These are phyloP conservation scores for Augiades crinisus DNA, from an alignment of 2,888 invertebrate genomes.

Conservation along the genomic window DNA sequence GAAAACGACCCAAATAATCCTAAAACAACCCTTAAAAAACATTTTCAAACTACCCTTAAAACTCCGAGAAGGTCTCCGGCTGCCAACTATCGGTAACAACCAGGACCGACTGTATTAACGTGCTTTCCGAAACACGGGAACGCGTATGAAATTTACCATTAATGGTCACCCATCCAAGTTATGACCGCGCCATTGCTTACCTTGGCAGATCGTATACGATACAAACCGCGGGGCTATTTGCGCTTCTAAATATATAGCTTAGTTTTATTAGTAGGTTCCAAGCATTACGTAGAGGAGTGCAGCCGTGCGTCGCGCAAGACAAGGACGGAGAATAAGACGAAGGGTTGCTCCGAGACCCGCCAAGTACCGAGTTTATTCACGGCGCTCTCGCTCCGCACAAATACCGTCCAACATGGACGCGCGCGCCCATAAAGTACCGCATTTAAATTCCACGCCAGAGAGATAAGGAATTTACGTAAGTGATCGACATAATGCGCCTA, in stretches of 20 bases:
- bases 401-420: slow-evolving; percentile 65
- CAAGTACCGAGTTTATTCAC: slow-evolving; percentile 55
- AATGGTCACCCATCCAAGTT: no score
- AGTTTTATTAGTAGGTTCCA: slow-evolving; percentile 36
- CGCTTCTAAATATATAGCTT: neutral
- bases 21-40: no score
- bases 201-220: no score
- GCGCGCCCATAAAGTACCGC: slow-evolving; percentile 72
- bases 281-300: slow-evolving; percentile 65
- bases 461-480: slow-evolving; percentile 77
- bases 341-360: slow-evolving; percentile 80
- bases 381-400: slow-evolving; percentile 43
- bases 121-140: no score
- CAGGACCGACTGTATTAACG: no score
- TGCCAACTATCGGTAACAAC: no score
- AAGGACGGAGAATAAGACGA: slow-evolving; percentile 81
- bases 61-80: no score
- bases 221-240: no score
- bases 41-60: no score
- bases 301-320: slow-evolving; percentile 78
- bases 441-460: slow-evolving; percentile 78
- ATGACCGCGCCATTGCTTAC: no score
- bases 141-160: no score
- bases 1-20: no score
- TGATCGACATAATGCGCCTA: slow-evolving; percentile 38